phyloP scores from a whole-genome alignment of 2,888 invertebrate species.

The Vannuccia rotundouncinata region DNA sequence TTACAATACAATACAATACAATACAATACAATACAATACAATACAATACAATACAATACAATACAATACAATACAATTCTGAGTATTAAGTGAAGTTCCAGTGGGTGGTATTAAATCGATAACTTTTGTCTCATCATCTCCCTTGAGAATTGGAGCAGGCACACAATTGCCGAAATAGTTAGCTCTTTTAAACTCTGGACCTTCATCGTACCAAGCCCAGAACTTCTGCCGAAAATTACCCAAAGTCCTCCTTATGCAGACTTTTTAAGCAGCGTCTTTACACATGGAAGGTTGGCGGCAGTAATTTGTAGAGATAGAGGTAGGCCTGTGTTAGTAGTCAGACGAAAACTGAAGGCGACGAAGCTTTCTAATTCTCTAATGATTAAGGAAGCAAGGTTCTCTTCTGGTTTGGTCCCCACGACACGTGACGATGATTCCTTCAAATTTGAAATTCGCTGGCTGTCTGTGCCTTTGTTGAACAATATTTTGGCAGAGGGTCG shows the following conservation, averaged over 20 bases:
- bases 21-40: too few relatives aligned
- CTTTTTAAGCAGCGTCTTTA: not conserved
- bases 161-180: not conserved
- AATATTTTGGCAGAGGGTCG: not conserved
- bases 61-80: too few relatives aligned
- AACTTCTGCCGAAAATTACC: not conserved
- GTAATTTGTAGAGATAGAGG: not conserved
- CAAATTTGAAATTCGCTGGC: not conserved
- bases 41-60: too few relatives aligned
- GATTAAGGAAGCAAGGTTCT: not conserved
- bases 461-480: not conserved
- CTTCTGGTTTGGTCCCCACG: not conserved
- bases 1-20: too few relatives aligned
- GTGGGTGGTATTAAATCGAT: not conserved
- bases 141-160: not conserved
- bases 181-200: not conserved
- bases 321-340: not conserved
- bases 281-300: not conserved
- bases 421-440: not conserved
- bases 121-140: conserved; percentile 19
- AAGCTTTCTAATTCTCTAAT: too few relatives aligned
- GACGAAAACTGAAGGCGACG: too few relatives aligned
- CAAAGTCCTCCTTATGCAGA: not conserved
- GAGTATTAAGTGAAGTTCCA: conserved; percentile 1
- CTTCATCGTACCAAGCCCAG: not conserved